Percentiles rank a stretch among this genome's conserved stretches.
These are phyloP conservation scores for Rhineura floridana DNA, from an alignment of 2,113 vertebrate species.

Conservation along the genomic window DNA sequence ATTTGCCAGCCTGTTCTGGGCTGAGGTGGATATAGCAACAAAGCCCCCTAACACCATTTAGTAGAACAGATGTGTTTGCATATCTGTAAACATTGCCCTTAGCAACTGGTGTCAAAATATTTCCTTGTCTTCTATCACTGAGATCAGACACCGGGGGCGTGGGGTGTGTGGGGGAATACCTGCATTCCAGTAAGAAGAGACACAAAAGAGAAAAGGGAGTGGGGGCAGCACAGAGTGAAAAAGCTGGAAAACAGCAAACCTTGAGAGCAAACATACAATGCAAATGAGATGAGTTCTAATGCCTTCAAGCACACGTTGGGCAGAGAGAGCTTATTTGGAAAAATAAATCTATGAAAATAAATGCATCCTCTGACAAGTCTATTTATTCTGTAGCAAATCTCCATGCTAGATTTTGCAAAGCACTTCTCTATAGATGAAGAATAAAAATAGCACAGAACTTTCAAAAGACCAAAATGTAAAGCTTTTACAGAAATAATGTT, in stretches of 20 bases:
- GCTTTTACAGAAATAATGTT: constrained; percentile 34
- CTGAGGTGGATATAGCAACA: constrained; percentile 19
- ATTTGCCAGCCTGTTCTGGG: constrained; percentile 33
- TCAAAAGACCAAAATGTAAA: background rate
- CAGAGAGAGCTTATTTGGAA: constrained; percentile 33
- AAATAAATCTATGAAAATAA: background rate
- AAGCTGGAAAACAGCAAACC: background rate
- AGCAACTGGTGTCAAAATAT: constrained; percentile 36
- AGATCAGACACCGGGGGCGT: background rate
- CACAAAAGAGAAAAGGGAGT: constrained; percentile 1
- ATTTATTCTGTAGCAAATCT: background rate
- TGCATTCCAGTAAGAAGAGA: constrained; percentile 8
- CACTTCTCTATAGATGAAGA: constrained; percentile 16
- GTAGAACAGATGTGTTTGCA: background rate
- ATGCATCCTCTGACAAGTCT: constrained; percentile 21
- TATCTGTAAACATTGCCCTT: constrained; percentile 27
- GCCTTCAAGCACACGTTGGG: constrained; percentile 21
- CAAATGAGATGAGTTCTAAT: constrained; percentile 9
- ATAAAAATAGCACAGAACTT: background rate
- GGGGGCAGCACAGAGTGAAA: background rate
- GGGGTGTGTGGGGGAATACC: background rate
- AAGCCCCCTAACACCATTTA: constrained; percentile 9
- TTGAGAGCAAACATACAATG: background rate
- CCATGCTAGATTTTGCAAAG: background rate
- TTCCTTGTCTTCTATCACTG: constrained; percentile 22